Percentiles rank a stretch among this genome's conserved stretches.
Evolutionary conservation across 2,113 vertebrate genomes (phyloP).

Genomic region (Catagonus wagneri): DNA sequence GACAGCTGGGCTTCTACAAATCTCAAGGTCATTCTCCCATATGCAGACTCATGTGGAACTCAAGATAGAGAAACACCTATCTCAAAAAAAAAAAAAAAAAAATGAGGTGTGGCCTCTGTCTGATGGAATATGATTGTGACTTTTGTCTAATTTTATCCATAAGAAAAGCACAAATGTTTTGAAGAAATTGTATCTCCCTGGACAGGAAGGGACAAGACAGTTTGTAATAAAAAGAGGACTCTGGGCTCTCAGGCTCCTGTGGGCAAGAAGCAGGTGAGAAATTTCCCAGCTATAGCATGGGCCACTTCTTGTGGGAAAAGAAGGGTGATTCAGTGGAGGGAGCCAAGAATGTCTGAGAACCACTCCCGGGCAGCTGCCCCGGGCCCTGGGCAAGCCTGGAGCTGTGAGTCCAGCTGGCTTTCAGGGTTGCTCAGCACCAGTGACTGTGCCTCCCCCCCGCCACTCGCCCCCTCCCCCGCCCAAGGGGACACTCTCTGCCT

Average conservation of each 20-base stretch:
- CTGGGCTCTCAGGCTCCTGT: not conserved
- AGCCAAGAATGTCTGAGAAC: not conserved
- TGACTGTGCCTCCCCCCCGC: not conserved
- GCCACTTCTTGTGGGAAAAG: not conserved
- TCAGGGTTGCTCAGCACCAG: not conserved
- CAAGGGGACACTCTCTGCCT: not conserved
- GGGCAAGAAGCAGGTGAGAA: not conserved
- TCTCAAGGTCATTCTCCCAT: not conserved
- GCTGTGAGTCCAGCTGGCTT: not conserved
- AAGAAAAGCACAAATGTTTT: not conserved
- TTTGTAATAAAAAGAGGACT: not conserved
- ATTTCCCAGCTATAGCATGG: not conserved
- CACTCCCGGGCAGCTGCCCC: not conserved
- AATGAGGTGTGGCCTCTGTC: not conserved
- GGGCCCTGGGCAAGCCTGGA: not conserved
- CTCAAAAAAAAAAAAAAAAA: not conserved
- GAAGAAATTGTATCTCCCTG: not conserved
- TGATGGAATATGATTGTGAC: not conserved
- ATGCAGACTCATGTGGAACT: not conserved
- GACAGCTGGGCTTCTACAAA: not conserved
- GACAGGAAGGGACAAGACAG: not conserved
- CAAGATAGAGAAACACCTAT: not conserved
- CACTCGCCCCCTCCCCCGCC: too few relatives aligned
- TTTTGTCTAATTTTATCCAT: conserved; percentile 22
- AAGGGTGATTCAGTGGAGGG: not conserved